Conservation (phyloP, 2,113 vertebrate species). For the Chrysochloris asiatica region DNA sequence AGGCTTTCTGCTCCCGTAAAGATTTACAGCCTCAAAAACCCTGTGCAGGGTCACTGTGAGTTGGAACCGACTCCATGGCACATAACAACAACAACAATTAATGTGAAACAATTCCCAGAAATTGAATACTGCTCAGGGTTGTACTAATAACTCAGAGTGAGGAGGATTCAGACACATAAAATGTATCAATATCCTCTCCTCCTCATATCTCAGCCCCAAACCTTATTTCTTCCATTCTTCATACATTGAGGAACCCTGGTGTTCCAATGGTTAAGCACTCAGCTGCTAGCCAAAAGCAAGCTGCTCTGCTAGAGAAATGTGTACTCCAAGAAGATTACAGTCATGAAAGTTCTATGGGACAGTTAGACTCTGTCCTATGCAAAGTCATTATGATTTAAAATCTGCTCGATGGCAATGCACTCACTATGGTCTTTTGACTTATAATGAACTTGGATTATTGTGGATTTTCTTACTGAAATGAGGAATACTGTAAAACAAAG, state of each 20-base stretch:
- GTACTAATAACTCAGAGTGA: neutral
- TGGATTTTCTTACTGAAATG: neutral
- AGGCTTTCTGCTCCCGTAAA: too few species aligned
- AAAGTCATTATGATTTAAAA: neutral
- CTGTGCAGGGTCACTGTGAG: too few species aligned
- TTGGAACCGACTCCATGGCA: too few species aligned
- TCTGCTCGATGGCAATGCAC: neutral
- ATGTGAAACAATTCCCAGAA: neutral
- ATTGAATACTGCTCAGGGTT: rapidly evolving
- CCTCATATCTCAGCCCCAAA: too few species aligned
- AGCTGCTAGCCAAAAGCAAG: too few species aligned
- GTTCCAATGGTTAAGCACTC: too few species aligned
- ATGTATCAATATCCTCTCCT: neutral
- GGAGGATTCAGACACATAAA: neutral
- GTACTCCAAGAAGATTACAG: neutral
- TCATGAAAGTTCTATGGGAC: neutral
- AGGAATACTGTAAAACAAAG: neutral
- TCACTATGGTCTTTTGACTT: neutral
- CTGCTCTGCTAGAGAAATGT: too few species aligned
- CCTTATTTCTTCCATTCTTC: neutral
- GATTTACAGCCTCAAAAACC: too few species aligned
- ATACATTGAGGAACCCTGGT: neutral
- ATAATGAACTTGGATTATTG: neutral
- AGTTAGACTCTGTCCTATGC: neutral
- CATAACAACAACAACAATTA: too few species aligned